phyloP scores from a whole-genome alignment of 1,140 invertebrate species.

The Trialeurodes vaporariorum region DNA sequence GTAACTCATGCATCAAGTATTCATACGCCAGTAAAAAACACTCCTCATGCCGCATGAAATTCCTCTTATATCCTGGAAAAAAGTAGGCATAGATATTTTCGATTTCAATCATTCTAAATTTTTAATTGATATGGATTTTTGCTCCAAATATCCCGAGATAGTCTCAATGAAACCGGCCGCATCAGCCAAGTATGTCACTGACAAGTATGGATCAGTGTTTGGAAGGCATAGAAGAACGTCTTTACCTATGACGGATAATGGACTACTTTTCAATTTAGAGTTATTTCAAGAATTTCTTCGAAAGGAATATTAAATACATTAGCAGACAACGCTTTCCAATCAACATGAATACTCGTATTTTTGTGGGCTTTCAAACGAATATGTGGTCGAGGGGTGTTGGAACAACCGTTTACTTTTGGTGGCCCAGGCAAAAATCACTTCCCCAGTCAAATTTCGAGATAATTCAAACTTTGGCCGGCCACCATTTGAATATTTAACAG shows the following conservation, averaged over 20 bases:
- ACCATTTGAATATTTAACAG: too few species aligned
- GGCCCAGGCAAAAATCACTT: too few species aligned
- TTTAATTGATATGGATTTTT: constrained; percentile 19
- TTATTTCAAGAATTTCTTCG: constrained; percentile 16
- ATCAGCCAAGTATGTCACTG: constrained; percentile 6
- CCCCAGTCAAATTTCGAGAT: too few species aligned
- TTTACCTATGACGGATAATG: constrained; percentile 28
- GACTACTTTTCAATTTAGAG: constrained; percentile 16
- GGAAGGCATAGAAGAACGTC: constrained; percentile 27
- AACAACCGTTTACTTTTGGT: too few species aligned
- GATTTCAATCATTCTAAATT: constrained; percentile 14
- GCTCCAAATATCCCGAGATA: constrained; percentile 19
- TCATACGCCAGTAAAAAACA: constrained; percentile 26
- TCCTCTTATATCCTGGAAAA: constrained; percentile 15
- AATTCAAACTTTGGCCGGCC: too few species aligned
- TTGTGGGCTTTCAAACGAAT: too few species aligned
- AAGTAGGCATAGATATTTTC: constrained; percentile 18
- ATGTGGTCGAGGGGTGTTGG: too few species aligned
- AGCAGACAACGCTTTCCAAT: constrained; percentile 9
- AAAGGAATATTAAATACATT: constrained; percentile 9
- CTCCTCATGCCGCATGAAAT: constrained; percentile 23
- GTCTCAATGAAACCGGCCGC: background rate
- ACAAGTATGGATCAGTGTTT: constrained; percentile 26
- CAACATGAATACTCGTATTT: constrained; percentile 4
- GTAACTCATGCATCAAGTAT: constrained; percentile 31